Evolutionary conservation across 1,140 invertebrate species (phyloP), one percentile per base, ranked within the genome.

Genomic region (Helicoverpa zea): DNA sequence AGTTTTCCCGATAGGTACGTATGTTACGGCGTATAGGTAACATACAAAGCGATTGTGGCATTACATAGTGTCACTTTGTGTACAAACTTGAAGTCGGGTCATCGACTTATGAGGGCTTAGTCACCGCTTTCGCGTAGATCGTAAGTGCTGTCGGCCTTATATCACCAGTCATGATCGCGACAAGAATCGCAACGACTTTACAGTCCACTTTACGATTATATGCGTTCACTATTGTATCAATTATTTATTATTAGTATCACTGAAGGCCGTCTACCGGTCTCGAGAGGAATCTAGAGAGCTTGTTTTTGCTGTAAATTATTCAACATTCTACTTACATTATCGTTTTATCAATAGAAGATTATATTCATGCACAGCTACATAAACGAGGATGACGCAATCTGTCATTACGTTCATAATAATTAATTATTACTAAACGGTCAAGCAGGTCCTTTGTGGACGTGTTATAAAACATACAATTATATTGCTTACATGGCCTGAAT

Each of bases 81-180:
- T 64, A 77, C 81, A 86, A 86, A 85, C 73, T 79, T 78, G 56
- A 47, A 30, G 30, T 18, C 14, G 82, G 87, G 87, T 88, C 86
- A 82, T 86, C 86, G 88, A 80, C 84, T 73, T 73, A 12, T 52
- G 76, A 35, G 43, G 58, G 59, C 79, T 83, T 79, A 87, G 85
- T 85, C 84, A 87, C 74, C 47, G 80, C 82, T 83, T 85, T 83
- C 80, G 83, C 82, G 80, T 52, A 64, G 74, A 80, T 80, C 58
- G 51, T 80, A 61, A 79, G 68, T 79, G 49, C 66, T 58, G 54
- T 76, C 49, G 12, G 64, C 82, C 73, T 80, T 80, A 83, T 80
- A 81, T 75, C 59, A 52, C 59, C 49, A 23, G 76, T 64, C 77
- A 72, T 74, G 61, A 61, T 82, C 82, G 84, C 77, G 64, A 81